Base-by-base conservation (phyloP, 2,797 vertebrate species). In the Liparis tanakae region DNA sequence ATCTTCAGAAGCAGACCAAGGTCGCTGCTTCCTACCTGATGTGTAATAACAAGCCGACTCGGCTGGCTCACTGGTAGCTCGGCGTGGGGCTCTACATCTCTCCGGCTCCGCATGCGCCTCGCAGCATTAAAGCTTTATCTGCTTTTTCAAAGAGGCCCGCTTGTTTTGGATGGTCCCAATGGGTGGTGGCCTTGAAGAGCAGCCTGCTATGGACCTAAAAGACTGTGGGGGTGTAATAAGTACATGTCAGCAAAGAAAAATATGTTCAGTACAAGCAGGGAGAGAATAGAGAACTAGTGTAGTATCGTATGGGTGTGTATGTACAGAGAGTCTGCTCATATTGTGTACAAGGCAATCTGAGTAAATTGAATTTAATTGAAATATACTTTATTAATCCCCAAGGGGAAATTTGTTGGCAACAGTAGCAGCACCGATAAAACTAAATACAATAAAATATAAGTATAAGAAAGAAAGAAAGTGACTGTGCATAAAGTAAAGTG, bases 131-230 rank as follows among this genome's bases (percentile, higher is more conserved):
- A 76, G 74, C 36, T 79, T 84, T 82, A 86, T 87, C 78, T 83
- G 76, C 70, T 54, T 65, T 71, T 77, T 71, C 65, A 83, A 83
- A 87, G 67, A 73, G 72, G 63, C 63, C 39, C 37, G 66, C 75
- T 81, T 88, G 82, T 87, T 82, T 83, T 57, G 73, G 76, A 83
- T 77, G 74, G 67, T 85, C 75, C 58, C 68, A 50, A 53, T 76
- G 72, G 66, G 76, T 60, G 36, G n/a, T 44, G 55, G 50, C 70
- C 80, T 80, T 76, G 54, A 80, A 67, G 75, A 70, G 74, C 56
- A 64, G 41, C 69, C 48, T 48, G 72, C 75, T 72, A n/a, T 66
- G 80, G 59, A 62, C 60, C 41, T 51, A 22, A 78, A 78, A 72
- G 63, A 67, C 62, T 70, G 57, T 67, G 22, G 67, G 72, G 83